Conservation (phyloP, 2,888 invertebrate genomes). For the Agelastica alni region DNA sequence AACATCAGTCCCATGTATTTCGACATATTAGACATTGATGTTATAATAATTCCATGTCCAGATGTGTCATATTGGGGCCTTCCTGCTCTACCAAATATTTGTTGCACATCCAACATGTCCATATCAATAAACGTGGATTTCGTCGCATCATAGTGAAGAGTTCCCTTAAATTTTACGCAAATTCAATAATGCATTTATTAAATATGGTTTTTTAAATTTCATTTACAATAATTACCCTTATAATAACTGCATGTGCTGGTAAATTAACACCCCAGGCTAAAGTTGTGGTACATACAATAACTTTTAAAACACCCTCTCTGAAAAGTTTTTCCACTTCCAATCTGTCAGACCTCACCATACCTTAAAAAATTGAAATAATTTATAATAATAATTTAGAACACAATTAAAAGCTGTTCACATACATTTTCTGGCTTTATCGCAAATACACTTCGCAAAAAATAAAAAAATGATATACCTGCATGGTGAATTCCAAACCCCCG, state of each 20-base stretch:
- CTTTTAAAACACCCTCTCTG: slow-evolving; percentile 82
- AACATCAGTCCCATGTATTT: slow-evolving; percentile 93
- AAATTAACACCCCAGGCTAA: slow-evolving; percentile 99
- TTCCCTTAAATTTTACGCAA: slow-evolving; percentile 68
- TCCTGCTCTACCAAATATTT: slow-evolving; percentile 98
- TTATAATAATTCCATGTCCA: slow-evolving; percentile 95
- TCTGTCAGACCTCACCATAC: slow-evolving; percentile 59
- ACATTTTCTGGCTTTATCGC: no score
- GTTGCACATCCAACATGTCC: slow-evolving; percentile 94
- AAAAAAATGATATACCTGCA: slow-evolving; percentile 75
- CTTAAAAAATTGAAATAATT: slow-evolving; percentile 52
- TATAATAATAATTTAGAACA: neutral
- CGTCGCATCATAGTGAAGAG: slow-evolving; percentile 96
- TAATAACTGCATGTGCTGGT: slow-evolving; percentile 97
- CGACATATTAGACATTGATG: slow-evolving; percentile 86
- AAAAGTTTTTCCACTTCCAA: slow-evolving; percentile 78
- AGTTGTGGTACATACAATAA: slow-evolving; percentile 95
- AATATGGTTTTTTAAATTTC: no score
- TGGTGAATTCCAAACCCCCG: slow-evolving; percentile 94
- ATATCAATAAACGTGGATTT: slow-evolving; percentile 93
- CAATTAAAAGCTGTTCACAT: neutral
- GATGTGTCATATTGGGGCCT: slow-evolving; percentile 96
- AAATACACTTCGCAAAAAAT: no score
- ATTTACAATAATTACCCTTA: slow-evolving; percentile 67
- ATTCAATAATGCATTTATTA: slow-evolving; percentile 1